phyloP scores from a whole-genome alignment of 2,888 invertebrate genomes.

The Drosophila prolongata region DNA sequence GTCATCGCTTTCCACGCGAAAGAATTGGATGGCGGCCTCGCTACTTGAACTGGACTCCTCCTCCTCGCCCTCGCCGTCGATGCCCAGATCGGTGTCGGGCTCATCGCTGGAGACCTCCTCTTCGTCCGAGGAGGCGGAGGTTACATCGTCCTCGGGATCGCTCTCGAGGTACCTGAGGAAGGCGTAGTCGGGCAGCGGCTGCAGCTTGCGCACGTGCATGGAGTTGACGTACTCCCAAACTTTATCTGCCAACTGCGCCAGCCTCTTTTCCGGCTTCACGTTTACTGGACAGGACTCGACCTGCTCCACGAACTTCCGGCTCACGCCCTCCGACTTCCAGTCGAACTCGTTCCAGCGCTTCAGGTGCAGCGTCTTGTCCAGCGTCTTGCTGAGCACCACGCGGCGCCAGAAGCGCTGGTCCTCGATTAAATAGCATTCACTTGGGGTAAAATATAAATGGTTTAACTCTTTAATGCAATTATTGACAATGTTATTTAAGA shows the following conservation, averaged over 20 bases:
- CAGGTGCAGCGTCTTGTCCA: constrained; percentile 58
- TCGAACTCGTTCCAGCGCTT: constrained; percentile 53
- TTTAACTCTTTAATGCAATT: no score
- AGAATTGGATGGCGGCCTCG: neutral
- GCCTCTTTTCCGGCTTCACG: constrained; percentile 31
- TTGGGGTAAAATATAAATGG: neutral
- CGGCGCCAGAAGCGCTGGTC: constrained; percentile 79
- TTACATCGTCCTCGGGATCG: constrained; percentile 54
- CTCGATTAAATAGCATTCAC: constrained; percentile 68
- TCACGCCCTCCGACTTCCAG: constrained; percentile 73
- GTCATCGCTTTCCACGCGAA: neutral
- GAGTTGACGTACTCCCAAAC: constrained; percentile 61
- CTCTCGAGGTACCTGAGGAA: constrained; percentile 61
- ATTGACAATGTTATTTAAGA: no score
- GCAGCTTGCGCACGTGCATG: constrained; percentile 71
- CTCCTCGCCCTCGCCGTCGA: constrained; percentile 23
- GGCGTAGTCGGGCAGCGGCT: constrained; percentile 60
- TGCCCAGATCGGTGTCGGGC: constrained; percentile 37
- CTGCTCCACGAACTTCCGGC: constrained; percentile 74
- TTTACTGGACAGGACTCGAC: constrained; percentile 58
- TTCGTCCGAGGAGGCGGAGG: constrained; percentile 45
- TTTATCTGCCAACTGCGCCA: constrained; percentile 56
- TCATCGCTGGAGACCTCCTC: constrained; percentile 60
- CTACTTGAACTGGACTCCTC: neutral
- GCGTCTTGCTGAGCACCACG: constrained; percentile 69